These are phyloP conservation scores for Psococerastis gibbosa DNA, from an alignment of 2,888 invertebrate genomes.

Conservation along the genomic window DNA sequence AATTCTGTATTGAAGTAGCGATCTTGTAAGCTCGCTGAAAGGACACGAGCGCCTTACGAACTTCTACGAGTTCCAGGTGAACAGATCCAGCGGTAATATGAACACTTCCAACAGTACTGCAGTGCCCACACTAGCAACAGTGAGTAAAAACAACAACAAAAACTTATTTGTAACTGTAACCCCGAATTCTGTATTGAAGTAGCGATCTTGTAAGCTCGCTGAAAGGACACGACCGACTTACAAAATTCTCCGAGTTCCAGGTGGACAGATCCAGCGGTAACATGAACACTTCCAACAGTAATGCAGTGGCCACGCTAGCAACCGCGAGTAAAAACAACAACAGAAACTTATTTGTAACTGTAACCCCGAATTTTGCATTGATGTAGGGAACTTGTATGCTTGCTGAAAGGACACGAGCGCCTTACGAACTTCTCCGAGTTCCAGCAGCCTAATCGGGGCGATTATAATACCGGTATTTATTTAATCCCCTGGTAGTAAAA, in stretches of 20 bases:
- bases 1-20: slow-evolving; percentile 63
- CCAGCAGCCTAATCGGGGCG: too few relatives aligned
- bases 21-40: slow-evolving; percentile 68
- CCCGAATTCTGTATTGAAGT: slow-evolving; percentile 66
- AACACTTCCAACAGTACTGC: background rate
- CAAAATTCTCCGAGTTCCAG: slow-evolving; percentile 77
- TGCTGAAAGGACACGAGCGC: slow-evolving; percentile 75
- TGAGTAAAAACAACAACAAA: too few relatives aligned
- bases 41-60: slow-evolving; percentile 74
- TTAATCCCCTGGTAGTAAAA: too few relatives aligned
- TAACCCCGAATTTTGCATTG: slow-evolving; percentile 60
- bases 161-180: slow-evolving; percentile 52
- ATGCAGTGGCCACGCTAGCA: slow-evolving; percentile 64
- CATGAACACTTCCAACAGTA: slow-evolving; percentile 72
- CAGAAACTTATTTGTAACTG: slow-evolving; percentile 72
- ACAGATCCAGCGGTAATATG: slow-evolving; percentile 23
- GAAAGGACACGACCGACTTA: slow-evolving; percentile 72
- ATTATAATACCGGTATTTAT: too few relatives aligned
- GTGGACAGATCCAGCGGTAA: slow-evolving; percentile 76
- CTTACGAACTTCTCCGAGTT: slow-evolving; percentile 45
- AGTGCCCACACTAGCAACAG: too few relatives aligned
- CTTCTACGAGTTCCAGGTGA: background rate
- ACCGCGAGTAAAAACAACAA: background rate
- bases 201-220: slow-evolving; percentile 64
- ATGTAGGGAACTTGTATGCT: slow-evolving; percentile 62